Evolutionary conservation across 2,797 vertebrate genomes (phyloP), one percentile per base, ranked within the genome.

Genomic region (Micromesistius poutassou): DNA sequence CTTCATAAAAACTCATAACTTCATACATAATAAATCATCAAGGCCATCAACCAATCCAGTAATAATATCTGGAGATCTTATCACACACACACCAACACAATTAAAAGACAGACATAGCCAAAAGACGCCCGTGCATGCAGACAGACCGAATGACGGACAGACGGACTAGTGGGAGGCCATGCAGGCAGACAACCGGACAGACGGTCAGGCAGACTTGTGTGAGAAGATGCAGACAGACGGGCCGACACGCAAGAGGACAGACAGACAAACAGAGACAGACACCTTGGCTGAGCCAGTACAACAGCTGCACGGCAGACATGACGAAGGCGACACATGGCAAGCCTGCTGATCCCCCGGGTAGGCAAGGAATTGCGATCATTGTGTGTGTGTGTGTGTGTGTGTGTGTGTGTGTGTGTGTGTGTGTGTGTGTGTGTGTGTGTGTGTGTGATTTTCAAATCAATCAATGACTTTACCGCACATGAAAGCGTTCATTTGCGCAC

Each of bases 281-380:
- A 77, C 71, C 30, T 62, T 72, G 74, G 82, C 82, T 73, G 73
- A 82, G 76, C 76, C 76, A 87, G 79, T 55, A 76, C 78, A 90
- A 92, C 94, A 94, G 93, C 93, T 95, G 93, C 90, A 81, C 76
- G 79, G 84, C 89, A 94, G 91, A 91, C 91, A 87, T 81, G 86
- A 87, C 81, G 77, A 81, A 85, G 88, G 89, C 87, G 86, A 90
- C 91, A 92, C 46, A 87, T 86, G 91, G 78, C 82, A 88, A 88
- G 88, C 81, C 82, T 82, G 86, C 72, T 91, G 93, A 93, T 90
- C 91, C 90, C 86, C 84, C 78, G 81, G 85, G 22, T 82, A 78
- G 77, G 79, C 75, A 77, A 78, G 86, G 87, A 91, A 90, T 89
- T 82, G 82, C 80, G 72, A 79, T 81, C 83, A 88, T 89, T 89